Evolutionary conservation across 1,140 invertebrate genomes (phyloP).

Genomic region (Laupala kohalensis): DNA sequence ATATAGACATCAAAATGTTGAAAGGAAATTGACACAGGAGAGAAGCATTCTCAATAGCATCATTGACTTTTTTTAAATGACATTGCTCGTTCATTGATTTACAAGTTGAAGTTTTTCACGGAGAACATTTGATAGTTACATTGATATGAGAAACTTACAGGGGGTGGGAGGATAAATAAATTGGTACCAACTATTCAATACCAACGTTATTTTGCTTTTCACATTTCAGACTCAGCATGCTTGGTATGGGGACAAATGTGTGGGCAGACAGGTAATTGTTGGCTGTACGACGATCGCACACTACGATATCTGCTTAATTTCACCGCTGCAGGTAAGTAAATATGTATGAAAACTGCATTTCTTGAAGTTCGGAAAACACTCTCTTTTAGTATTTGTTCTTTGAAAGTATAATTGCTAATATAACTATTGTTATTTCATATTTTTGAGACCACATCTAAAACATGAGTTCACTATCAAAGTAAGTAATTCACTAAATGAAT

Average conservation of each 20-base stretch:
- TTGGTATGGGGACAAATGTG: constrained; percentile 25
- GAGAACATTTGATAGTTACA: too few species aligned
- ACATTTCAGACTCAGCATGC: constrained; percentile 21
- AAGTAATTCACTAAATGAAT: background rate
- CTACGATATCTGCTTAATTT: constrained; percentile 22
- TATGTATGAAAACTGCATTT: background rate
- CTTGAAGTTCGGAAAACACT: background rate
- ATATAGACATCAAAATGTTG: too few species aligned
- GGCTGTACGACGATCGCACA: constrained; percentile 23
- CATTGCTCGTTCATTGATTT: too few species aligned
- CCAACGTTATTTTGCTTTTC: background rate
- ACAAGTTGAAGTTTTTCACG: too few species aligned
- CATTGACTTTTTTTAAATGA: too few species aligned
- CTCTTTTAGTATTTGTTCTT: background rate
- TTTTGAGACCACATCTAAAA: background rate
- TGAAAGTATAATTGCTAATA: background rate
- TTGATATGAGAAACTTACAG: too few species aligned
- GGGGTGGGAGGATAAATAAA: too few species aligned
- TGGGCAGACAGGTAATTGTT: constrained; percentile 24
- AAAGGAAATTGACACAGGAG: too few species aligned
- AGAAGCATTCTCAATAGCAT: too few species aligned
- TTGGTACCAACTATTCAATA: too few species aligned
- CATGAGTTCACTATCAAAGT: background rate
- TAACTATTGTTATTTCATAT: background rate
- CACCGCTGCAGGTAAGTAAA: background rate